phyloP scores from a whole-genome alignment of 2,888 invertebrate species.

The Drosophila leonis region DNA sequence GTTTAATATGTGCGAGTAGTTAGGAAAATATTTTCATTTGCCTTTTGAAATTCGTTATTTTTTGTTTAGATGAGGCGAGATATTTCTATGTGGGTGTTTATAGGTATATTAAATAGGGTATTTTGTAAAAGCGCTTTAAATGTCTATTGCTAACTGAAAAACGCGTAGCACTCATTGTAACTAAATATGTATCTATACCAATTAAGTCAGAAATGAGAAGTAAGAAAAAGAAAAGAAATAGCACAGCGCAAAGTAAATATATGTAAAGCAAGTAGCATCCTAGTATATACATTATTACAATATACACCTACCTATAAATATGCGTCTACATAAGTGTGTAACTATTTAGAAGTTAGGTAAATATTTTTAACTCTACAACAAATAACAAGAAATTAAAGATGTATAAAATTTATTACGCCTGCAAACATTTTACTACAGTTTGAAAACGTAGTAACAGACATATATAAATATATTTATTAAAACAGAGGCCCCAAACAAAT shows the following conservation, averaged over 20 bases:
- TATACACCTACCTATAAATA: conserved; percentile 42
- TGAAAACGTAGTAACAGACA: conserved; percentile 47
- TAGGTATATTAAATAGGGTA: conserved; percentile 47
- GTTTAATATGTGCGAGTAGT: conserved; percentile 55
- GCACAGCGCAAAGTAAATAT: conserved; percentile 72
- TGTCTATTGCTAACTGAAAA: conserved; percentile 79
- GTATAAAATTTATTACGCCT: conserved; percentile 50
- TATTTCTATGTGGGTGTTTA: conserved; percentile 39
- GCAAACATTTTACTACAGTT: conserved; percentile 74
- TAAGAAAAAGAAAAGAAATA: conserved; percentile 31
- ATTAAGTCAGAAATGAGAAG: conserved; percentile 19
- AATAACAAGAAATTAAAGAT: conserved; percentile 19
- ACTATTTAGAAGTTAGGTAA: conserved; percentile 51
- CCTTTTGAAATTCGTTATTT: conserved; percentile 29
- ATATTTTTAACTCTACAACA: conserved; percentile 58
- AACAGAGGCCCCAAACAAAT: conserved; percentile 20
- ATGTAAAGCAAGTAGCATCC: conserved; percentile 74
- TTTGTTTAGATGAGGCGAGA: conserved; percentile 22
- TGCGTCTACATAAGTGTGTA: conserved; percentile 64
- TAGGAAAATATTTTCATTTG: conserved; percentile 69
- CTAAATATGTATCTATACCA: conserved; percentile 52
- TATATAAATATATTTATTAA: conserved; percentile 9
- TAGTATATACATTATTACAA: conserved; percentile 40
- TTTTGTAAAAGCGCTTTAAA: conserved; percentile 79
- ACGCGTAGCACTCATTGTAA: conserved; percentile 67